phyloP scores from a whole-genome alignment of 2,888 invertebrate genomes.

The Heteropelma amictum region DNA sequence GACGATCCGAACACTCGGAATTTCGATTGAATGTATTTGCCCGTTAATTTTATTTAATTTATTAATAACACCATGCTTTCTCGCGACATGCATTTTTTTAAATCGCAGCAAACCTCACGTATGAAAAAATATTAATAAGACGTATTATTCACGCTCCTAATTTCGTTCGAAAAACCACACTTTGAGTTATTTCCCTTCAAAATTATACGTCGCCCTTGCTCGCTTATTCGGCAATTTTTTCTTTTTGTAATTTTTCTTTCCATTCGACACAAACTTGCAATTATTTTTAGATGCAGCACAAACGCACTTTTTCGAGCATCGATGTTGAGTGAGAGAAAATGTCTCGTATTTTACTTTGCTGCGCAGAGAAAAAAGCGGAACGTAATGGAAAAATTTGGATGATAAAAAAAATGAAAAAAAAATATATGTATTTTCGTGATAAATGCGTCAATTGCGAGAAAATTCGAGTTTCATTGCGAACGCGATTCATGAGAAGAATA shows the following conservation, averaged over 20 bases:
- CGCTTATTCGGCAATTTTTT: neutral
- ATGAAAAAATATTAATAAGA: too few species aligned
- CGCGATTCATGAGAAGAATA: neutral
- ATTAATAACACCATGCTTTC: conserved; percentile 64
- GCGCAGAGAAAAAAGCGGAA: too few species aligned
- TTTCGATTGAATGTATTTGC: conserved; percentile 28
- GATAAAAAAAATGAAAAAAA: too few species aligned
- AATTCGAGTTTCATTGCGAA: conserved; percentile 4
- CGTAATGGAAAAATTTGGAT: too few species aligned
- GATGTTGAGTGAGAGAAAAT: conserved; percentile 68
- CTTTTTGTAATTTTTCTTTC: conserved; percentile 7
- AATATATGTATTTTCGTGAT: too few species aligned
- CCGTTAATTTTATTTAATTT: conserved; percentile 11
- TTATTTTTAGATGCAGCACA: conserved; percentile 40
- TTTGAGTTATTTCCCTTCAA: neutral
- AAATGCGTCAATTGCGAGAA: conserved; percentile 6
- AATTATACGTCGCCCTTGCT: neutral
- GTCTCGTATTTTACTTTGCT: too few species aligned
- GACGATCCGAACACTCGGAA: too few species aligned
- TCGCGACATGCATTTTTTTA: conserved; percentile 67
- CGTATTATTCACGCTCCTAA: neutral
- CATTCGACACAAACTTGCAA: too few species aligned
- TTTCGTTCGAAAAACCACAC: neutral
- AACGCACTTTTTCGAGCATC: conserved; percentile 59
- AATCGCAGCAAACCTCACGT: too few species aligned